These are phyloP conservation scores for Epistrophe grossulariae DNA, from an alignment of 2,888 invertebrate genomes.

Conservation along the genomic window DNA sequence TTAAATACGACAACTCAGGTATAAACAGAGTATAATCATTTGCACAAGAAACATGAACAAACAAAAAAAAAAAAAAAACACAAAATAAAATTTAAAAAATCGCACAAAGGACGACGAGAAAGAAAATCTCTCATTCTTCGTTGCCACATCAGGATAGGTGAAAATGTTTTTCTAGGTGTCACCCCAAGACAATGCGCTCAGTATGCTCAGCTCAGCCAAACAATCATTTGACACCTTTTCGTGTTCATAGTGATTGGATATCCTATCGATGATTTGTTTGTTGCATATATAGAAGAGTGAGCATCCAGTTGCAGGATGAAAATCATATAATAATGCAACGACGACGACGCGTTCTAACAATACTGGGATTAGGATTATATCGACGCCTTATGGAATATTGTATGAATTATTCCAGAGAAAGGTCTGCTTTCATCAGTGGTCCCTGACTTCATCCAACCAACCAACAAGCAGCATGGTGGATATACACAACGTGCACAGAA, in stretches of 20 bases:
- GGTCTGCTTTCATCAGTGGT: slow-evolving; percentile 10
- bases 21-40: slow-evolving; percentile 33
- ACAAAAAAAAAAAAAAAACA: not conserved
- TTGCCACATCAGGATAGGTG: slow-evolving; percentile 21
- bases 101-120: slow-evolving; percentile 41
- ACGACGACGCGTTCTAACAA: slow-evolving; percentile 68
- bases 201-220: slow-evolving; percentile 44
- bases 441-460: slow-evolving; percentile 1
- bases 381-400: slow-evolving; percentile 50
- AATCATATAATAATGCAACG: slow-evolving; percentile 66
- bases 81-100: slow-evolving; percentile 13
- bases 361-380: slow-evolving; percentile 72
- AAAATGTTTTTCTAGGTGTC: slow-evolving; percentile 73
- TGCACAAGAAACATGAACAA: slow-evolving; percentile 37
- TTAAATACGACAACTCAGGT: slow-evolving; percentile 63
- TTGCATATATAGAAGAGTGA: slow-evolving; percentile 22
- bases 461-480: not conserved
- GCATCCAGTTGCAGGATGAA: slow-evolving; percentile 48
- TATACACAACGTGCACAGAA: not conserved
- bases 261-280: slow-evolving; percentile 68
- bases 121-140: slow-evolving; percentile 4
- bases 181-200: slow-evolving; percentile 61
- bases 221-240: slow-evolving; percentile 71
- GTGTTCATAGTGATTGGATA: slow-evolving; percentile 55
- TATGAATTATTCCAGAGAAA: slow-evolving; percentile 16